Evolutionary conservation across 2,888 invertebrate genomes (phyloP).

Genomic region (Acrocyrtus sp.): DNA sequence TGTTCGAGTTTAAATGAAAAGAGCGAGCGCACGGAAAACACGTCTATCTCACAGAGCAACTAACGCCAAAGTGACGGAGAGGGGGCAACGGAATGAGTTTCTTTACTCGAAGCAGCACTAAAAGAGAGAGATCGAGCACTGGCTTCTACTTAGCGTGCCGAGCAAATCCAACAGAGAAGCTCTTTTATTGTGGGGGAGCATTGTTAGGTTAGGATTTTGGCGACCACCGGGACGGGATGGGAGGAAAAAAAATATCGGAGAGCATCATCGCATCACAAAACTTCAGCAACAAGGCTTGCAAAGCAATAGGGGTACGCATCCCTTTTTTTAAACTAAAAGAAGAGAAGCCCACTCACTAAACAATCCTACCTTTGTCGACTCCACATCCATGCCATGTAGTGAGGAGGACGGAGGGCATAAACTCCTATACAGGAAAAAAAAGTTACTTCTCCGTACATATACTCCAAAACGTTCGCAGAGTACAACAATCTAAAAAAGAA

Average conservation of each 20-base stretch:
- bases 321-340: too few relatives aligned
- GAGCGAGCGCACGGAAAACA: constrained; percentile 33
- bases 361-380: too few relatives aligned
- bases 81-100: constrained; percentile 52
- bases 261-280: too few relatives aligned
- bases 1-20: constrained; percentile 20
- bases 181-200: neutral
- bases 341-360: too few relatives aligned
- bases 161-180: too few relatives aligned
- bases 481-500: constrained; percentile 4
- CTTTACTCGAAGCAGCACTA: constrained; percentile 36
- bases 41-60: constrained; percentile 51
- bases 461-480: neutral
- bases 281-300: too few relatives aligned
- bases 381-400: too few relatives aligned
- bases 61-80: constrained; percentile 53
- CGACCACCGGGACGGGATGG: constrained; percentile 1
- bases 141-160: neutral
- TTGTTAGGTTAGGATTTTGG: neutral
- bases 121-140: neutral
- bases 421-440: neutral
- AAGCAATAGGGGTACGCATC: constrained; percentile 44
- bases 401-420: too few relatives aligned
- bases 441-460: neutral
- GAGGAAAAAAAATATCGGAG: constrained; percentile 51